A percentile compares a stretch with the other conserved stretches of the same genome.
phyloP scores from a whole-genome alignment of 1,140 invertebrate genomes.

The Aricia agestis region DNA sequence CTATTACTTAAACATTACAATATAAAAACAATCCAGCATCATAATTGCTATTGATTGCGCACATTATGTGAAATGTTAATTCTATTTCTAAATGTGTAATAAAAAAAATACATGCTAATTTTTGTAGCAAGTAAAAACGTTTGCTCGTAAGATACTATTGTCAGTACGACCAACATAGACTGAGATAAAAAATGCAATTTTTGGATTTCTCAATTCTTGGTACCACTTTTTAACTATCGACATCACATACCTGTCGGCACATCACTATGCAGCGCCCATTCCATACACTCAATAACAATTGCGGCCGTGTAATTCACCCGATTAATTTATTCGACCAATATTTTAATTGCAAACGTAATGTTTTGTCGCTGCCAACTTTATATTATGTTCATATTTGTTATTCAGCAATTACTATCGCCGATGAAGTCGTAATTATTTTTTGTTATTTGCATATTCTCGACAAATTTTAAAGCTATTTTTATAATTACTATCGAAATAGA shows the following conservation, averaged over 20 bases:
- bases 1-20: too few relatives aligned
- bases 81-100: too few relatives aligned
- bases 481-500: too few relatives aligned
- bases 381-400: constrained; percentile 29
- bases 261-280: constrained; percentile 44
- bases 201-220: not conserved
- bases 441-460: not conserved
- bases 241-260: constrained; percentile 24
- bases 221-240: constrained; percentile 23
- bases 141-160: too few relatives aligned
- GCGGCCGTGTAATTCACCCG: constrained; percentile 49
- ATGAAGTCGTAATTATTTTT: constrained; percentile 4
- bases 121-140: too few relatives aligned
- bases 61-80: too few relatives aligned
- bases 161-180: too few relatives aligned
- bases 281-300: constrained; percentile 53
- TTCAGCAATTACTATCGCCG: constrained; percentile 15
- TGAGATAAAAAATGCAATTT: too few relatives aligned
- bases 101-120: too few relatives aligned
- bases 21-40: too few relatives aligned
- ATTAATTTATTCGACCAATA: constrained; percentile 59
- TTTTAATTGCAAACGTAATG: constrained; percentile 50
- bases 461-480: too few relatives aligned
- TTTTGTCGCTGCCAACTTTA: constrained; percentile 37
- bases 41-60: too few relatives aligned